Conservation (phyloP, 2,797 vertebrate genomes). For the Sarcophilus harrisii region DNA sequence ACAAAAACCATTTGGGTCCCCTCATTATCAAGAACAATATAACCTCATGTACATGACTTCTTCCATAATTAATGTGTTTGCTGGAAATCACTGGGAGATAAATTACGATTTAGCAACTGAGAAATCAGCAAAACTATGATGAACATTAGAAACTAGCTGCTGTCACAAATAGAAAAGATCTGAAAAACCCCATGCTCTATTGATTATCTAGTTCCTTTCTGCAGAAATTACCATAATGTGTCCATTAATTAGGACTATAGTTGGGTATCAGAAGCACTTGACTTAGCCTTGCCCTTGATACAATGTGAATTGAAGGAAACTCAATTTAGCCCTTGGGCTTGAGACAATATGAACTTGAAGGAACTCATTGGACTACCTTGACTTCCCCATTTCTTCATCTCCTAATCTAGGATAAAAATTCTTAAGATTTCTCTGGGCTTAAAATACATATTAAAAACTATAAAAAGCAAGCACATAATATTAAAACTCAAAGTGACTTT, state of each 20-base stretch:
- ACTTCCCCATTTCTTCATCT: slow-evolving; percentile 8
- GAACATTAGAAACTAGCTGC: neutral
- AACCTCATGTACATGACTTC: slow-evolving; percentile 8
- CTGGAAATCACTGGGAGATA: slow-evolving; percentile 12
- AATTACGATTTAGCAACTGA: slow-evolving; percentile 28
- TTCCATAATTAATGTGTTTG: slow-evolving; percentile 29
- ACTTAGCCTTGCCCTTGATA: neutral
- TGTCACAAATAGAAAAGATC: neutral
- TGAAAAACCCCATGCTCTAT: neutral
- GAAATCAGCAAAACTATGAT: neutral
- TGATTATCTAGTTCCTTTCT: neutral
- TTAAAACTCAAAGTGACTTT: slow-evolving; percentile 13
- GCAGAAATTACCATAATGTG: neutral
- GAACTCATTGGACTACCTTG: neutral
- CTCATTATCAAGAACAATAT: neutral
- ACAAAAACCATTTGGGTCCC: neutral
- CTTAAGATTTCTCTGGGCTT: neutral
- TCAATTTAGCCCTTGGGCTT: neutral
- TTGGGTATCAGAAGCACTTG: neutral
- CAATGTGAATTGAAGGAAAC: neutral
- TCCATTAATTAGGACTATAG: neutral
- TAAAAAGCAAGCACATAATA: neutral
- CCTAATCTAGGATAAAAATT: slow-evolving; percentile 28
- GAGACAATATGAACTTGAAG: neutral
- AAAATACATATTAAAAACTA: neutral